phyloP scores from a whole-genome alignment of 1,140 invertebrate species.

The Druon quercuslanigerum region DNA sequence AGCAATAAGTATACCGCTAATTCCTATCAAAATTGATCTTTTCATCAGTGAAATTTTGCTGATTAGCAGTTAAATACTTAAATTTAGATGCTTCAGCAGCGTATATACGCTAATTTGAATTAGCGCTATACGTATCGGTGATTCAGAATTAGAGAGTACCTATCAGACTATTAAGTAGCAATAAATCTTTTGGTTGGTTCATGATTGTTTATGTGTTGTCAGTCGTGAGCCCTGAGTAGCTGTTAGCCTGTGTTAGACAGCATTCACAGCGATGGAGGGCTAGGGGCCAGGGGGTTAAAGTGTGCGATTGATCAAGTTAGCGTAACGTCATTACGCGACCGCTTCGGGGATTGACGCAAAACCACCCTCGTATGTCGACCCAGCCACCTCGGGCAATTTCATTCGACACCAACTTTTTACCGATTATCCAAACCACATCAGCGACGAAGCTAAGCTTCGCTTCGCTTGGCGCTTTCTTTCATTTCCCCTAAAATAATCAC shows the following conservation, averaged over 20 bases:
- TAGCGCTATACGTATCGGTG: neutral
- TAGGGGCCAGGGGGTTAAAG: slow-evolving; percentile 42
- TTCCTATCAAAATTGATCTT: too few relatives aligned
- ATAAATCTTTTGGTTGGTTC: slow-evolving; percentile 51
- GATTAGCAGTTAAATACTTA: too few relatives aligned
- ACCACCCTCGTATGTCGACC: slow-evolving; percentile 37
- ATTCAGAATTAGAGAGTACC: neutral
- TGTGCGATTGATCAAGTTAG: slow-evolving; percentile 65
- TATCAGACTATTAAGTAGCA: slow-evolving; percentile 49
- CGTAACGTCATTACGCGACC: slow-evolving; percentile 61
- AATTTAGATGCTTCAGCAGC: too few relatives aligned
- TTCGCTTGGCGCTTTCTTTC: slow-evolving; percentile 6
- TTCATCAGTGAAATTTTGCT: too few relatives aligned
- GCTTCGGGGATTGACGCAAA: slow-evolving; percentile 56
- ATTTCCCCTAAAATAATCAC: slow-evolving; percentile 12
- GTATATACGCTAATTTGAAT: too few relatives aligned
- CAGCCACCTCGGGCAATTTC: slow-evolving; percentile 65
- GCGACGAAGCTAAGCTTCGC: neutral
- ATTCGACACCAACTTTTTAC: slow-evolving; percentile 55
- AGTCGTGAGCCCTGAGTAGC: slow-evolving; percentile 49
- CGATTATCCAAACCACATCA: slow-evolving; percentile 49
- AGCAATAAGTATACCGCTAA: too few relatives aligned
- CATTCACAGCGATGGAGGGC: neutral
- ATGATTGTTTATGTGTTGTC: slow-evolving; percentile 33
- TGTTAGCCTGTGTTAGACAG: slow-evolving; percentile 59